Evolutionary conservation across 2,113 vertebrate genomes (phyloP).

Genomic region (Eleginops maclovinus): DNA sequence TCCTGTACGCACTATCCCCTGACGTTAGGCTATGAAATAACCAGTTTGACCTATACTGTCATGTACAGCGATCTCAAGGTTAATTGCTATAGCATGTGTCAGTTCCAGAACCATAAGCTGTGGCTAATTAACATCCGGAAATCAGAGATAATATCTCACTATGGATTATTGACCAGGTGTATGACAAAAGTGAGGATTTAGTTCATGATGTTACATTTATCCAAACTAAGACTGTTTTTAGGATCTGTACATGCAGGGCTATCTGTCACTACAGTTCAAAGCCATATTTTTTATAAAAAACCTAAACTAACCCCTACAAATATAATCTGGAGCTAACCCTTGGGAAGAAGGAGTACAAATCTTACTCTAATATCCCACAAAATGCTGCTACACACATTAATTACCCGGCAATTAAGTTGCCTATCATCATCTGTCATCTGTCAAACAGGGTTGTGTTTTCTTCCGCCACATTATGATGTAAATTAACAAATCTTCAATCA

Average conservation of each 20-base stretch:
- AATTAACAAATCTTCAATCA: slow-evolving; percentile 78
- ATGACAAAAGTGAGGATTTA: not conserved
- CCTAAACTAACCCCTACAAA: not conserved
- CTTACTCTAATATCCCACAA: slow-evolving; percentile 21
- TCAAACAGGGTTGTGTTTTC: slow-evolving; percentile 70
- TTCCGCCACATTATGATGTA: slow-evolving; percentile 75
- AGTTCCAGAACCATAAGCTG: slow-evolving; percentile 19
- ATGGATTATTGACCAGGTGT: not conserved
- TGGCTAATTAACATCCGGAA: slow-evolving; percentile 6
- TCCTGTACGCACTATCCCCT: not conserved
- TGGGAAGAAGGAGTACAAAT: slow-evolving; percentile 14
- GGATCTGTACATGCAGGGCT: not conserved
- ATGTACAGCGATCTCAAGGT: slow-evolving; percentile 37
- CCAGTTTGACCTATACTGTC: not conserved
- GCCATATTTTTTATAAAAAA: not conserved
- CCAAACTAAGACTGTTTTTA: not conserved
- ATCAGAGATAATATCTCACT: slow-evolving; percentile 8
- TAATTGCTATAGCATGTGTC: slow-evolving; percentile 38
- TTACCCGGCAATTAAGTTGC: slow-evolving; percentile 75
- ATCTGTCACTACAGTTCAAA: slow-evolving; percentile 11
- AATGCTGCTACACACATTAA: slow-evolving; percentile 53
- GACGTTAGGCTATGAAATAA: not conserved
- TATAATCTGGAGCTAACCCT: slow-evolving; percentile 18
- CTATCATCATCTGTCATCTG: slow-evolving; percentile 77
- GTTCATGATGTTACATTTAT: not conserved